Evolutionary conservation across 2,888 invertebrate species (phyloP).

Genomic region (Erebia epiphron): DNA sequence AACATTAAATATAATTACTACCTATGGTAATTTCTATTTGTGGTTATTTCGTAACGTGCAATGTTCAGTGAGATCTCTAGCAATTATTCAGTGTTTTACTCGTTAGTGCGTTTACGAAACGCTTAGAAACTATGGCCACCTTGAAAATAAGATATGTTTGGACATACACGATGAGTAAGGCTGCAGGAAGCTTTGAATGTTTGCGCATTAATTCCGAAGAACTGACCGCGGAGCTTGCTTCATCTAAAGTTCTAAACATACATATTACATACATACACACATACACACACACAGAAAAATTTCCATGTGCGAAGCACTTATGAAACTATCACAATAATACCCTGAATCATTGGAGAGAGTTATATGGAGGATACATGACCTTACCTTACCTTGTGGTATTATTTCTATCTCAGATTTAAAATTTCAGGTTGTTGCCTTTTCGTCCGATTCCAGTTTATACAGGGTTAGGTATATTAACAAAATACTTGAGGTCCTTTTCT

Average conservation of each 20-base stretch:
- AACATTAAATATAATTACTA: background rate
- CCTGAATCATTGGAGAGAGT: no score
- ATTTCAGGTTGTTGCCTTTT: no score
- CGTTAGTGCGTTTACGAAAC: conserved; percentile 15
- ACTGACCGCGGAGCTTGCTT: background rate
- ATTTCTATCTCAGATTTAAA: no score
- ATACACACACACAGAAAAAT: no score
- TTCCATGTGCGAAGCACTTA: background rate
- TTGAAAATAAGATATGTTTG: conserved; percentile 21
- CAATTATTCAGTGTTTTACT: conserved; percentile 8
- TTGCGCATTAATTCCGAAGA: conserved; percentile 11
- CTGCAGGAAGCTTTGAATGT: conserved; percentile 1
- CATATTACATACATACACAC: no score
- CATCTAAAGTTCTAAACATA: background rate
- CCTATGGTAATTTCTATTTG: conserved; percentile 13
- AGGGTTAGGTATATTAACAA: no score
- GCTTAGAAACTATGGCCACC: conserved; percentile 9
- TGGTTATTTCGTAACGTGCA: conserved; percentile 11
- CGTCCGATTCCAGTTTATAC: no score
- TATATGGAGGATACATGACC: no score
- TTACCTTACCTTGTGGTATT: no score
- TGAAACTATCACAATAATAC: background rate
- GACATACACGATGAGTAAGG: conserved; percentile 14
- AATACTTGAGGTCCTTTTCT: no score
- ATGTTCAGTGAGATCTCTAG: conserved; percentile 9